A percentile compares a stretch with the other conserved stretches of the same genome.
Conservation (phyloP, 2,797 vertebrate genomes). For the Chelonia mydas region DNA sequence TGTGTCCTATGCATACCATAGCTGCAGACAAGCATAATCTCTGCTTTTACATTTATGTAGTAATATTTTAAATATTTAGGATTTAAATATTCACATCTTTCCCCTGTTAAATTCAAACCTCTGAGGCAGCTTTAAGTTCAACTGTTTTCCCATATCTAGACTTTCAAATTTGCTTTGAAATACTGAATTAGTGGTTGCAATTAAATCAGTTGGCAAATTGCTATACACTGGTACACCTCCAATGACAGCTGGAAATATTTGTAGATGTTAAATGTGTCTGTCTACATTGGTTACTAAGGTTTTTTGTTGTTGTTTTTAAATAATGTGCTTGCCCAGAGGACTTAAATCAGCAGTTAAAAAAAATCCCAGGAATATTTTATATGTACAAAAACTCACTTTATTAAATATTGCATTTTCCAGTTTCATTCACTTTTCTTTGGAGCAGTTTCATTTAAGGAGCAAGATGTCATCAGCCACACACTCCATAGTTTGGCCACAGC, state of each 20-base stretch:
- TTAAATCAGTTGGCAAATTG: not conserved
- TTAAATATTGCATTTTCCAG: constrained; percentile 71
- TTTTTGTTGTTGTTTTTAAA: not conserved
- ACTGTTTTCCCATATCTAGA: not conserved
- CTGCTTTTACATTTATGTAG: not conserved
- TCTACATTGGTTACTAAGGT: not conserved
- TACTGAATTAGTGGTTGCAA: not conserved
- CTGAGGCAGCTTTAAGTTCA: not conserved
- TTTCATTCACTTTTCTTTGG: constrained; percentile 90
- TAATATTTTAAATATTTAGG: not conserved
- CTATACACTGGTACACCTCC: rapidly evolving
- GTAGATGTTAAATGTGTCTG: rapidly evolving
- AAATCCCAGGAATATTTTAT: not conserved
- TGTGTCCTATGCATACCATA: not conserved
- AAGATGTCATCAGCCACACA: not conserved
- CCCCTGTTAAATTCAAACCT: not conserved
- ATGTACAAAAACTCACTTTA: not conserved
- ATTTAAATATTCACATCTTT: not conserved
- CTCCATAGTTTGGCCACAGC: constrained; percentile 81
- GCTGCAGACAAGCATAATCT: not conserved
- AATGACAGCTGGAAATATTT: rapidly evolving
- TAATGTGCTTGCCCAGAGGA: not conserved
- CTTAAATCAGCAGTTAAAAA: not conserved
- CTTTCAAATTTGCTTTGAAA: not conserved
- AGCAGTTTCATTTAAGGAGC: constrained; percentile 80